Evolutionary conservation across 2,113 vertebrate species (phyloP).

Genomic region (Chiloscyllium plagiosum): DNA sequence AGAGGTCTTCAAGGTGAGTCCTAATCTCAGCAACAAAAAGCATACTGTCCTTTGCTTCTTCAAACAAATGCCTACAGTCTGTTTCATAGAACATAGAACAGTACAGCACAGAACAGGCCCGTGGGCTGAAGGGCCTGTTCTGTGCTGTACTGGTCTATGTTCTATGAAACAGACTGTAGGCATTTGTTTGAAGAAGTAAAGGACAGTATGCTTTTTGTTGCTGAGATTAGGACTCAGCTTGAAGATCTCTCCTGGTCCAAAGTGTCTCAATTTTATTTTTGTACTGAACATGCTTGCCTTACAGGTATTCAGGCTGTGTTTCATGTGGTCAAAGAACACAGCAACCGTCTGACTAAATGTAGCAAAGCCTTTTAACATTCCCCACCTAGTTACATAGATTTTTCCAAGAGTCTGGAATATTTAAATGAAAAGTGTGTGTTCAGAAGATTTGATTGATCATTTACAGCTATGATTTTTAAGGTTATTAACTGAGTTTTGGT

Average conservation of each 20-base stretch:
- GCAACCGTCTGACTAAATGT: background rate
- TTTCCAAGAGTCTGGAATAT: constrained; percentile 13
- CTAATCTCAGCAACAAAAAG: background rate
- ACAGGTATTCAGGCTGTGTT: background rate
- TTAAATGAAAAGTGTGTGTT: background rate
- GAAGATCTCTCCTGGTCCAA: background rate
- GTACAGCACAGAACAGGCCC: too few species aligned
- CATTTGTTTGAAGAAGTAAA: background rate
- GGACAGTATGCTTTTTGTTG: constrained; percentile 13
- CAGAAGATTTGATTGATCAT: background rate
- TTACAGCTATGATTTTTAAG: background rate
- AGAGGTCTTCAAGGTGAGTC: background rate
- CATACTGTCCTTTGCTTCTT: background rate
- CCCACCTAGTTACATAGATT: background rate
- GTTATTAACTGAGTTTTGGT: background rate
- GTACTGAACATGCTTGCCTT: background rate
- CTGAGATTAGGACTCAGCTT: background rate
- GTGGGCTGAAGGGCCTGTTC: too few species aligned
- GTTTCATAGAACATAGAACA: too few species aligned
- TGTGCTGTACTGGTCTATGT: too few species aligned
- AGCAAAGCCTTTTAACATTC: background rate
- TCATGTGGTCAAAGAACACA: constrained; percentile 5
- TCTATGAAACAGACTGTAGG: background rate
- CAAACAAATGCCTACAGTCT: background rate
- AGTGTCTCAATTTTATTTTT: constrained; percentile 17